Evolutionary conservation across 2,888 invertebrate genomes (phyloP).

Genomic region (Myopa testacea): DNA sequence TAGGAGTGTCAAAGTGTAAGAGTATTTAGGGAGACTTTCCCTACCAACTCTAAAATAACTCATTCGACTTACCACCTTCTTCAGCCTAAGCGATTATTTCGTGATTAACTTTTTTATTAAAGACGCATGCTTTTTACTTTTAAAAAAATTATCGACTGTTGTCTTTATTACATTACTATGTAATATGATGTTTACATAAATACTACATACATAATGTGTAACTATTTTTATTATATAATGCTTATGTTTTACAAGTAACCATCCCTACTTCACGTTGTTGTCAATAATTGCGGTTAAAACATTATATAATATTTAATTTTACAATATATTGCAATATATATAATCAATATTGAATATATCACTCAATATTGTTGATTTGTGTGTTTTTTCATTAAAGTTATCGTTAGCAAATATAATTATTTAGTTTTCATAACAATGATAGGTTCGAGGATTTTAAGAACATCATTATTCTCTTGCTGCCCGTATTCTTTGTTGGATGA

Average conservation of each 20-base stretch:
- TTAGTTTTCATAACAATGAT: constrained; percentile 69
- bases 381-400: constrained; percentile 23
- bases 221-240: constrained; percentile 49
- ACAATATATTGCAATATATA: constrained; percentile 39
- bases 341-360: constrained; percentile 26
- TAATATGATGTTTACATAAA: constrained; percentile 51
- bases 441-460: constrained; percentile 68
- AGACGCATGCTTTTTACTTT: constrained; percentile 58
- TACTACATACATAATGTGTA: constrained; percentile 53
- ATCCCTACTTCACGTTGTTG: constrained; percentile 39
- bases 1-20: not conserved
- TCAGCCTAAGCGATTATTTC: too few relatives aligned
- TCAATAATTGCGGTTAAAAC: constrained; percentile 32
- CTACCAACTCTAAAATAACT: too few relatives aligned
- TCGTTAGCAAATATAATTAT: constrained; percentile 53
- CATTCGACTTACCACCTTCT: too few relatives aligned
- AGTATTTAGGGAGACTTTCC: too few relatives aligned
- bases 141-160: constrained; percentile 66
- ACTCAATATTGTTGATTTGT: constrained; percentile 27
- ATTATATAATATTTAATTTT: constrained; percentile 36
- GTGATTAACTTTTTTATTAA: too few relatives aligned
- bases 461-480: constrained; percentile 66
- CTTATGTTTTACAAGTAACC: constrained; percentile 39
- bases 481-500: constrained; percentile 54
- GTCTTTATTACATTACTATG: constrained; percentile 57